A percentile compares a stretch with the other conserved stretches of the same genome.
These are phyloP conservation scores for Prunella himalayana DNA, from an alignment of 2,113 vertebrate genomes.

Conservation along the genomic window DNA sequence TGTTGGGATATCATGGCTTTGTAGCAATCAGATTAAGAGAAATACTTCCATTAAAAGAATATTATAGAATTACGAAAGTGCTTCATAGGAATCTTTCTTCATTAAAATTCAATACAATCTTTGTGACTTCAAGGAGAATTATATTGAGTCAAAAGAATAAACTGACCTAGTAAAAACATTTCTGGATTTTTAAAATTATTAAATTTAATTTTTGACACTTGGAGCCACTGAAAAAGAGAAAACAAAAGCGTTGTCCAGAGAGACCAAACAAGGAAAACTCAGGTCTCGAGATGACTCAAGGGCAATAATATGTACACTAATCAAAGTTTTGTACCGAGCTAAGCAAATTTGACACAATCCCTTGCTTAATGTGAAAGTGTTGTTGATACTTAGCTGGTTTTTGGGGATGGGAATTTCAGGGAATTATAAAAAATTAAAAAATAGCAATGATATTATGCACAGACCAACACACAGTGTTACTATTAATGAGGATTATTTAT, in stretches of 20 bases:
- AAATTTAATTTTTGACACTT: background rate
- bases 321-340: background rate
- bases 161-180: background rate
- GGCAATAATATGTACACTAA: background rate
- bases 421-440: background rate
- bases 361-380: background rate
- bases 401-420: background rate
- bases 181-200: background rate
- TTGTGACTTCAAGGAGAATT: background rate
- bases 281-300: background rate
- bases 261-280: background rate
- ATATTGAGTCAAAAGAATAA: background rate
- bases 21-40: background rate
- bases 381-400: background rate
- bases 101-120: background rate
- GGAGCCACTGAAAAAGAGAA: background rate
- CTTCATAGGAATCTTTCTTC: background rate
- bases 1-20: background rate
- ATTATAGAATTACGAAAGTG: background rate
- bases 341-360: fast-evolving
- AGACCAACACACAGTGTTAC: background rate
- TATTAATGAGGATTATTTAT: fast-evolving
- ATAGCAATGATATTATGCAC: background rate
- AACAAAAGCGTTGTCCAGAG: background rate
- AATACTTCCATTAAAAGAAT: background rate